Evolutionary conservation across 2,113 vertebrate genomes (phyloP), one percentile per base, ranked within the genome.

Genomic region (Tympanuchus pallidicinctus): DNA sequence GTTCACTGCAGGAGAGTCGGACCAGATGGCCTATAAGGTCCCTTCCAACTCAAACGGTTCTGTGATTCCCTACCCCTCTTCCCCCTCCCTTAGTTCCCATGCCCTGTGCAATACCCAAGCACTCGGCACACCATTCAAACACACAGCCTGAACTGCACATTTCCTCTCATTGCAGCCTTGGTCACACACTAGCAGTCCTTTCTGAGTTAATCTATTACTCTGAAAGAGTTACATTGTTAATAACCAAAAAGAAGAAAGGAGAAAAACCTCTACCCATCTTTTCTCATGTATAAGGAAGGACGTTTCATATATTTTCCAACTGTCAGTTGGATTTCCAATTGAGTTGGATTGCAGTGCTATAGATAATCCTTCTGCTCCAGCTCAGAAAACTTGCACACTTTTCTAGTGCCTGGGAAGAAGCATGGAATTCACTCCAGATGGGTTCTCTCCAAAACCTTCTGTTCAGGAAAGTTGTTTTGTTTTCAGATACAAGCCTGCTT

Each of bases 201-300:
- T 86, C 61, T 0, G 0, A 91, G 65, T 88, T 90, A 90, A 95
- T 94, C 91, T 90, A 92, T 94, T 94, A 90, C 86, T 90, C 90
- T 92, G 86, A 93, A 93, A 64, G 80, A 90, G 54, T 72, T 97
- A 86, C 82, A 96, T 95, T 95, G 96, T 95, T 94, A 97, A 95
- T 97, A 92, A 94, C 52, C 43, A 54, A 43, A n/a, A 91, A 91
- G 73, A 94, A 79, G 79, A 88, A 94, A 92, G 86, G 73, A 59
- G 48, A 45, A 27, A 54, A 54, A 54, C 27, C 52, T 28, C 52
- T 54, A 17, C 52, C 15, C 15, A 88, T 88, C 76, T 95, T 86
- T 88, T 78, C 80, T 91, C 80, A 65, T 90, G 90, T 82, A 84
- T 90, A 88, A 91, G 66, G 70, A 94, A 92, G 82, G 86, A 64